Evolutionary conservation across 2,888 invertebrate genomes (phyloP).

Genomic region (Nowickia ferox): DNA sequence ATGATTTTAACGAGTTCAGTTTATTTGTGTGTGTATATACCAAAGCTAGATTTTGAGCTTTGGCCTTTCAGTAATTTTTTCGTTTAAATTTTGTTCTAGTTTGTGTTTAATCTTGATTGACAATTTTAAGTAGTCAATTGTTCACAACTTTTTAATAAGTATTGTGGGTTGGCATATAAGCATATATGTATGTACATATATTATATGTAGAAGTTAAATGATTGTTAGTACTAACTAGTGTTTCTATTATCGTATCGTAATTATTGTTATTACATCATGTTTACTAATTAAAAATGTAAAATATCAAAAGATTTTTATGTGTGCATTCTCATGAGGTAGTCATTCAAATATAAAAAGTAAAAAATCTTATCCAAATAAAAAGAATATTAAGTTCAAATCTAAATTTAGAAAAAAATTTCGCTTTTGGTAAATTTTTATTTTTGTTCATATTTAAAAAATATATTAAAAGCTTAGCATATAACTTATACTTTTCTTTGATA

Average conservation of each 20-base stretch:
- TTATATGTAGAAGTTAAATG: slow-evolving; percentile 41
- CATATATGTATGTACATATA: slow-evolving; percentile 3
- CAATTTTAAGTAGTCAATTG: slow-evolving; percentile 46
- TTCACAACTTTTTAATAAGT: not conserved
- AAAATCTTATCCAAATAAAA: no score
- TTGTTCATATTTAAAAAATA: not conserved
- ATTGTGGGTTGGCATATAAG: not conserved
- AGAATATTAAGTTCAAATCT: not conserved
- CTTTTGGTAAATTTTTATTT: slow-evolving; percentile 6
- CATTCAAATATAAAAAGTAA: no score
- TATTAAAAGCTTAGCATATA: not conserved
- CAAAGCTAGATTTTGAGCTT: no score
- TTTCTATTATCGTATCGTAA: not conserved
- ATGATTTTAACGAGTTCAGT: no score
- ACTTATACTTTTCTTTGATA: no score
- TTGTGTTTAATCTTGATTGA: slow-evolving; percentile 44
- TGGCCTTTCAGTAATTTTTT: not conserved
- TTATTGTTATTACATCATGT: slow-evolving; percentile 36
- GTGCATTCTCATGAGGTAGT: no score
- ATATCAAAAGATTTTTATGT: no score
- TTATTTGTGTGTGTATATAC: no score
- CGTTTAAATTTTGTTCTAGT: slow-evolving; percentile 5
- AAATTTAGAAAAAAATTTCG: not conserved
- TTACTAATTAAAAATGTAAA: not conserved
- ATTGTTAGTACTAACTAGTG: not conserved